These are phyloP conservation scores for Lethocerus indicus DNA, from an alignment of 1,140 invertebrate genomes.

Conservation along the genomic window DNA sequence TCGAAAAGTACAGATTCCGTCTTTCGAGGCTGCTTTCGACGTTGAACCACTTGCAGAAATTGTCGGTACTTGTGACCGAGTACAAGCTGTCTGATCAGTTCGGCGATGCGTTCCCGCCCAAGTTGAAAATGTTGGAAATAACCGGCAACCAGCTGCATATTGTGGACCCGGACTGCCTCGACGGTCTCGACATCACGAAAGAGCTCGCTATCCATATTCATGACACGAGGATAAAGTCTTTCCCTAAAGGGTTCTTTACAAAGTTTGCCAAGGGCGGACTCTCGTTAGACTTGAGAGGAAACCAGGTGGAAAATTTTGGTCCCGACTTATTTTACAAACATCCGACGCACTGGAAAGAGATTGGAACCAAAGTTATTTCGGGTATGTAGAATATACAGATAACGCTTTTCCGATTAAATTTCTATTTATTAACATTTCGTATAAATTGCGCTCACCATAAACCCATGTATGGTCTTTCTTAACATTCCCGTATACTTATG, in stretches of 20 bases:
- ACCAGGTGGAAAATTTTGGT: conserved; percentile 58
- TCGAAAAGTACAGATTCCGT: conserved; percentile 38
- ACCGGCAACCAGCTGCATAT: conserved; percentile 48
- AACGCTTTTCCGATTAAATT: background rate
- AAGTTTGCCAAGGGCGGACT: conserved; percentile 57
- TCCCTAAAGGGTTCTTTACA: conserved; percentile 60
- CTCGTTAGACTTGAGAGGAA: conserved; percentile 63
- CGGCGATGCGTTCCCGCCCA: conserved; percentile 36
- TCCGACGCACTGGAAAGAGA: conserved; percentile 64
- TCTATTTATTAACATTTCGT: background rate
- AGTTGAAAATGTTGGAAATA: conserved; percentile 61
- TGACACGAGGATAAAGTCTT: conserved; percentile 49
- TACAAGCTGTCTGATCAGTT: conserved; percentile 35
- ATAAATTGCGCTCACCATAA: background rate
- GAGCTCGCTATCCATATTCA: conserved; percentile 58
- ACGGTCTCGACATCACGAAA: conserved; percentile 33
- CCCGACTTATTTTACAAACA: conserved; percentile 72
- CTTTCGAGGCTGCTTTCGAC: conserved; percentile 38
- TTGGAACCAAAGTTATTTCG: conserved; percentile 55
- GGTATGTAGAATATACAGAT: background rate
- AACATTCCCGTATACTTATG: background rate
- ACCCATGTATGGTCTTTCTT: background rate
- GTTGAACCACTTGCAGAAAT: conserved; percentile 35
- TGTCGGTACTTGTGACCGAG: conserved; percentile 54
- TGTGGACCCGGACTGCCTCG: conserved; percentile 52